Evolutionary conservation across 2,113 vertebrate genomes (phyloP), one percentile per base, ranked within the genome.

Genomic region (Phylloscopus trochilus): DNA sequence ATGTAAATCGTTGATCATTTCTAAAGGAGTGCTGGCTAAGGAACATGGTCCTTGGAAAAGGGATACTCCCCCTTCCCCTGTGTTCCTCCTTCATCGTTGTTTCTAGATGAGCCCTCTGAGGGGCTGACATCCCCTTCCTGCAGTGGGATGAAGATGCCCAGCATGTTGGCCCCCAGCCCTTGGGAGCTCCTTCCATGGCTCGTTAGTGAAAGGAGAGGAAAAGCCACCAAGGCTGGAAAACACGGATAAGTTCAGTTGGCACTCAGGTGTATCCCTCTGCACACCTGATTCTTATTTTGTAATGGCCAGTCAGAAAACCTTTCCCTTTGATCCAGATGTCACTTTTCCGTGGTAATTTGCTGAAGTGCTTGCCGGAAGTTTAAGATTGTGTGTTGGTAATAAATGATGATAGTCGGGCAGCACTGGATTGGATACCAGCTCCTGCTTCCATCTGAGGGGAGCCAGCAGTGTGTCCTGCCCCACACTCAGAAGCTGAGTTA

Each of bases 341-440:
- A 52, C 70, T 79, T 90, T 93, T 60, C 92, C 10, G 0, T 9
- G 47, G 87, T 89, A 82, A 67, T 91, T 95, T 95, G 84, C 69
- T 91, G 63, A 16, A 15, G 93, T 31, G 55, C 80, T 83, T 89
- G 90, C 80, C 77, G 31, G 35, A 44, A 89, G 81, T 80, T 92
- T 75, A 67, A 46, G 86, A 67, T 21, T 83, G 47, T n/a, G 37
- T 52, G 31, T 66, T 66, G 78, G 46, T 41, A 39, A 89, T 46
- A 66, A 52, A 44, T 13, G 73, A 37, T 15, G 39, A 28, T 23
- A 37, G 69, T 26, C 0, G 0, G 55, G 75, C 44, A 51, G 67
- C 49, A 1, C 72, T 63, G 53, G 67, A 9, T 3, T 47, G 49
- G 64, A 56, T 43, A 6, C 12, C 47, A 77, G 63, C 51, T n/a